Evolutionary conservation across 1,140 invertebrate genomes (phyloP), one percentile per base, ranked within the genome.

Genomic region (Magallana ariakensis): DNA sequence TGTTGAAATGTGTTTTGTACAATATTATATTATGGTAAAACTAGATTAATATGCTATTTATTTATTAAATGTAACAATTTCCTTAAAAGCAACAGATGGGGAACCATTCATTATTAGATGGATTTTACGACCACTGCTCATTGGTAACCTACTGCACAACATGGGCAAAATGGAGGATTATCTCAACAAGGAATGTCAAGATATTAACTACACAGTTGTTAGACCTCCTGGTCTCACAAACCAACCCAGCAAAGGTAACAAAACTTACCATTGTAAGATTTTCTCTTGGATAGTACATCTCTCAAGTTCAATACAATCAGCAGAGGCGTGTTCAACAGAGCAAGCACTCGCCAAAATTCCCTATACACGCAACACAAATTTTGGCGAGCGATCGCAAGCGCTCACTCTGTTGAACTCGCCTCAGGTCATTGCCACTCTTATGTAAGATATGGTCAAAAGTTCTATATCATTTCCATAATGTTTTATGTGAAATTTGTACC

Each of bases 141-240:
- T 95, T 58, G 86, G 92, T 9, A 92, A 90, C 58, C 86, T 91
- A 70, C 89, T 95, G 62, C 89, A 89, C 46, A 93, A 91, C 88
- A 93, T 95, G 93, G 84, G 90, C 19, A 89, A 92, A 80, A 94
- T 94, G 94, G 94, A 95, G 90, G 85, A 91, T 80, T 93, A 89
- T 54, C 80, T 94, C 22, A 83, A 91, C 56, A 83, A 89, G 1
- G 85, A 92, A 10, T 93, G 93, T 86, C 15, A 9, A 3, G 94
- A 94, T 87, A 87, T 95, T 55, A 90, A 93, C 87, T 95, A 92
- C 87, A 94, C 94, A 0, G 91, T 94, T 9, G 94, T 95, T 15
- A 88, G 92, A 81, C 94, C 94, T 5, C 91, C 93, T 5, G 91
- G 92, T 9, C 91, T 95, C 10, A 88, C 70, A 7, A 90, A 92